Conservation (phyloP, 2,113 vertebrate genomes). For the Tinamus guttatus region DNA sequence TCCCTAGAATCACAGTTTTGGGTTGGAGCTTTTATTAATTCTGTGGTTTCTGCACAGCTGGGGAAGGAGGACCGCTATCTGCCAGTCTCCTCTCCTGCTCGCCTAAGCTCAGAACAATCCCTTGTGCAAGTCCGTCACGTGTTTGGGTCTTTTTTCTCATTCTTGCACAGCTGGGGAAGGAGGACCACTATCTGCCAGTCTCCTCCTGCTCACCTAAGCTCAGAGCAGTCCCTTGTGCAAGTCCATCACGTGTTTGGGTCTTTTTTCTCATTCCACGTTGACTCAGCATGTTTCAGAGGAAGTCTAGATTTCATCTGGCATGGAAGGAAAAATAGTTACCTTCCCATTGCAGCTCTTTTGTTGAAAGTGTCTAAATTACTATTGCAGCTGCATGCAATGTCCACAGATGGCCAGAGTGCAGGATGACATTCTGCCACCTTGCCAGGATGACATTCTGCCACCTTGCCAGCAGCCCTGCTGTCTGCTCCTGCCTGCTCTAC, state of each 20-base stretch:
- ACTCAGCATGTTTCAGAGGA: constrained; percentile 57
- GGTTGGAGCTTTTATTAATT: background rate
- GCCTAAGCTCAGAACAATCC: constrained; percentile 45
- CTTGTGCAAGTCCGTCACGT: background rate
- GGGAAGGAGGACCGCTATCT: background rate
- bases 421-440: background rate
- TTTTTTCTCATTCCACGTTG: background rate
- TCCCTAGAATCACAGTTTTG: background rate
- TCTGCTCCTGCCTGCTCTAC: background rate
- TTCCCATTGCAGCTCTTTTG: background rate
- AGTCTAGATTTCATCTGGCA: constrained; percentile 29
- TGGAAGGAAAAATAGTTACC: constrained; percentile 12
- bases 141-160: no score
- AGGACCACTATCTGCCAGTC: background rate
- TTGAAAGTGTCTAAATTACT: background rate
- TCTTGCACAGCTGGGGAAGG: background rate
- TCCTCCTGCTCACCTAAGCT: constrained; percentile 7
- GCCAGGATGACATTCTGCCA: background rate
- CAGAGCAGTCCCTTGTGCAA: constrained; percentile 24
- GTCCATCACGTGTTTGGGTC: background rate
- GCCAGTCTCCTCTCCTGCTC: background rate
- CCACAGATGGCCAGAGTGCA: background rate
- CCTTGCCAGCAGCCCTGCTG: background rate
- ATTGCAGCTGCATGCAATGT: background rate
- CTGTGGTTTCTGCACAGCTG: background rate